phyloP scores from a whole-genome alignment of 2,888 invertebrate genomes.

The Lithosia quadra region DNA sequence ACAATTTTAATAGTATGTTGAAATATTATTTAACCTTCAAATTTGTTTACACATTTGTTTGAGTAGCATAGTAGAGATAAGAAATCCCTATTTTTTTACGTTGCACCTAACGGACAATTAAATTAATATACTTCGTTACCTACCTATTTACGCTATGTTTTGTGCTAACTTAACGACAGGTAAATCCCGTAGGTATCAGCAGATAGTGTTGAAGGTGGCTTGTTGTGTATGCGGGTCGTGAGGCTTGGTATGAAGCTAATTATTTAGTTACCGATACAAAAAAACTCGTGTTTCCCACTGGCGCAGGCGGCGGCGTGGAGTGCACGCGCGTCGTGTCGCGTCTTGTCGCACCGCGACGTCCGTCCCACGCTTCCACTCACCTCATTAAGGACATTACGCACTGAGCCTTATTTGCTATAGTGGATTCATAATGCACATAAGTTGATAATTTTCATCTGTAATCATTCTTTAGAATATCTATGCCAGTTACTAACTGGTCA shows the following conservation, averaged over 20 bases:
- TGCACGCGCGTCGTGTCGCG: neutral
- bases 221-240: conserved; percentile 7
- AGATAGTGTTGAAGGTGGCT: neutral
- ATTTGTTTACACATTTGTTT: neutral
- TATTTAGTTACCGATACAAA: conserved; percentile 14
- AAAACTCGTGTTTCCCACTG: conserved; percentile 15
- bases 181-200: conserved; percentile 20
- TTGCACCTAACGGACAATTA: neutral
- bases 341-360: no score
- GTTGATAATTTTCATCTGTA: neutral
- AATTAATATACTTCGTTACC: conserved; percentile 2
- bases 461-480: neutral
- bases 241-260: conserved; percentile 3
- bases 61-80: neutral
- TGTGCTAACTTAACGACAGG: conserved; percentile 19
- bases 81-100: conserved; percentile 5
- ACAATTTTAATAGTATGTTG: neutral
- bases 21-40: neutral
- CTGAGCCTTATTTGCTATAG: neutral
- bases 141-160: conserved; percentile 13
- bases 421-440: neutral
- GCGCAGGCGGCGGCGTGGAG: neutral
- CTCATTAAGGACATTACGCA: neutral
- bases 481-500: neutral
- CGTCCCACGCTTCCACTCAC: neutral